phyloP scores from a whole-genome alignment of 1,140 invertebrate genomes.

The Cydia amplana region DNA sequence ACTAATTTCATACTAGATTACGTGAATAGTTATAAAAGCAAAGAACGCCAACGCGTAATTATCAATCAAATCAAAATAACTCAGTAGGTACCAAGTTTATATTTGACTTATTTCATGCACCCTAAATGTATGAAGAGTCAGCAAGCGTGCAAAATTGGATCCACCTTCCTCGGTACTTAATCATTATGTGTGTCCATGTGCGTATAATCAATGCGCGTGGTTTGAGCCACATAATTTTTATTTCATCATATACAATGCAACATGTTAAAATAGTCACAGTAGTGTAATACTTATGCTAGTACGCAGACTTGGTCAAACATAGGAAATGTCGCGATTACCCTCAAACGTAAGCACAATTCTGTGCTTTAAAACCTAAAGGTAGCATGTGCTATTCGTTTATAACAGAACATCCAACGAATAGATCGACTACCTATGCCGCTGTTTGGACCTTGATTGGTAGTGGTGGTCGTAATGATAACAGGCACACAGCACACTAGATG shows the following conservation, averaged over 20 bases:
- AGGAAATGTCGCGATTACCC: background rate
- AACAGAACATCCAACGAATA: background rate
- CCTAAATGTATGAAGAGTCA: background rate
- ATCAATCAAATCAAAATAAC: too few relatives aligned
- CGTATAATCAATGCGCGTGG: background rate
- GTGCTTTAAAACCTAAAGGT: background rate
- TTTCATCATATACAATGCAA: slow-evolving; percentile 8
- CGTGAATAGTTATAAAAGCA: too few relatives aligned
- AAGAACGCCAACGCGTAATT: too few relatives aligned
- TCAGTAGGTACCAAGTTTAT: too few relatives aligned
- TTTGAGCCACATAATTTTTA: slow-evolving; percentile 1
- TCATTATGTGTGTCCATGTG: background rate
- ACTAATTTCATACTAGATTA: too few relatives aligned
- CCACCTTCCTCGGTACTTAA: background rate
- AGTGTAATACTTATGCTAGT: slow-evolving; percentile 3
- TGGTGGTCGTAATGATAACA: slow-evolving; percentile 6
- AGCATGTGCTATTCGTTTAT: background rate
- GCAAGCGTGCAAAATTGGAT: background rate
- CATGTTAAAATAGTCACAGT: slow-evolving; percentile 18
- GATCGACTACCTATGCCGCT: too few relatives aligned
- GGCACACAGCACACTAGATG: background rate
- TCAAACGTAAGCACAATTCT: background rate
- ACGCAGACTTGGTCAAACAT: too few relatives aligned
- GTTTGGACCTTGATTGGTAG: slow-evolving; percentile 20
- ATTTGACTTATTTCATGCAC: background rate